A percentile compares a stretch with the other conserved stretches of the same genome.
These are phyloP conservation scores for Monopis laevigella DNA, from an alignment of 2,888 invertebrate genomes.

Conservation along the genomic window DNA sequence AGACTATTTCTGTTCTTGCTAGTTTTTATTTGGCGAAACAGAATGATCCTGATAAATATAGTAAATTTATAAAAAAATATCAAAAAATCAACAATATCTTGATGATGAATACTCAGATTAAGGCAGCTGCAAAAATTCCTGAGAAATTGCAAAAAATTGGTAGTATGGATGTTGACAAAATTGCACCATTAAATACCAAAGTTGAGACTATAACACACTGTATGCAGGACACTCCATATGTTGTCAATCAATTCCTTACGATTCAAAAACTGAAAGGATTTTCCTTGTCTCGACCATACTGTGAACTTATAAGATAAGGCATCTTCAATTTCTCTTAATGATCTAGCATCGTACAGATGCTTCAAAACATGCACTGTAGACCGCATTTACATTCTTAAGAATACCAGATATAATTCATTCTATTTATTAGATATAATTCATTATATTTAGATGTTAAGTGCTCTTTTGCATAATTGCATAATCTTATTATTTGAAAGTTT, in stretches of 20 bases:
- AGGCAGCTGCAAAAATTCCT: slow-evolving; percentile 65
- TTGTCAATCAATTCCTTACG: slow-evolving; percentile 85
- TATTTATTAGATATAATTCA: slow-evolving; percentile 68
- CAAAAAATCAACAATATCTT: slow-evolving; percentile 73
- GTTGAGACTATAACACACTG: slow-evolving; percentile 76
- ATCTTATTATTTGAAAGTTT: slow-evolving; percentile 86
- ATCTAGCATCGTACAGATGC: slow-evolving; percentile 79
- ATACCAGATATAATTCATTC: slow-evolving; percentile 83
- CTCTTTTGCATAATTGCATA: slow-evolving; percentile 82
- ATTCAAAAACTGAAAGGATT: slow-evolving; percentile 87
- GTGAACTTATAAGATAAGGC: slow-evolving; percentile 87
- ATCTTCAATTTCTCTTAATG: slow-evolving; percentile 89
- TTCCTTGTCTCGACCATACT: slow-evolving; percentile 80
- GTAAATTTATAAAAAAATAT: slow-evolving; percentile 77
- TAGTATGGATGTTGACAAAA: slow-evolving; percentile 70
- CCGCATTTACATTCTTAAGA: slow-evolving; percentile 93
- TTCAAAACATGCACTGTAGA: slow-evolving; percentile 90
- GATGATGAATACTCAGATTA: slow-evolving; percentile 66
- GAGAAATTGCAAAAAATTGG: slow-evolving; percentile 70
- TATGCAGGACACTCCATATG: slow-evolving; percentile 81
- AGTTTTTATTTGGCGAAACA: too few relatives aligned
- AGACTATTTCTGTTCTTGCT: too few relatives aligned
- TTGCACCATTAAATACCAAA: slow-evolving; percentile 62
- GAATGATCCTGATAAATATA: too few relatives aligned
- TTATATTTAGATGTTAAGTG: slow-evolving; percentile 70